Percentiles rank a stretch among this genome's conserved stretches.
These are phyloP conservation scores for Falco naumanni DNA, from an alignment of 2,797 vertebrate species.

Conservation along the genomic window DNA sequence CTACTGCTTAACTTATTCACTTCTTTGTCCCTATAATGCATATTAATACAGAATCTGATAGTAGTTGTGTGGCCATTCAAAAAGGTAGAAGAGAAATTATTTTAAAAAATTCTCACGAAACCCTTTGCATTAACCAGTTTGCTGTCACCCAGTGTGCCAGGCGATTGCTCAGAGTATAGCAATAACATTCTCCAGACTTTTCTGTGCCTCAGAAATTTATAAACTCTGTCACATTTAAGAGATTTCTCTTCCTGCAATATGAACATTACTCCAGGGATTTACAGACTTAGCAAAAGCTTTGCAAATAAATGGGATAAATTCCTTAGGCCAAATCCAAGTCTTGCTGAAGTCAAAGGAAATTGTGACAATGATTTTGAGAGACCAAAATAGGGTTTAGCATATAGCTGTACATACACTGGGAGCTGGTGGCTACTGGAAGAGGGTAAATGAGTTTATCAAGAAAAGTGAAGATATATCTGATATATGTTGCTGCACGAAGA, in stretches of 20 bases:
- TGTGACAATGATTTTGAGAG: background rate
- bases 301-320: slow-evolving; percentile 59
- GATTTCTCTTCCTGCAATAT: background rate
- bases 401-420: background rate
- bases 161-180: background rate
- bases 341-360: slow-evolving; percentile 21
- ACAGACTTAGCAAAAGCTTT: slow-evolving; percentile 41
- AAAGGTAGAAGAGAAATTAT: background rate
- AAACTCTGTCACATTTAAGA: slow-evolving; percentile 43
- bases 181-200: background rate
- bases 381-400: background rate
- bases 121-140: slow-evolving; percentile 4
- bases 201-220: slow-evolving; percentile 35
- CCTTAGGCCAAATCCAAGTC: slow-evolving; percentile 27
- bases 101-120: background rate
- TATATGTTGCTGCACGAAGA: background rate
- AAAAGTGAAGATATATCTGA: background rate
- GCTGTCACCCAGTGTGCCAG: background rate
- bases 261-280: slow-evolving; percentile 34
- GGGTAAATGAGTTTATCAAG: background rate
- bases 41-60: background rate
- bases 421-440: background rate
- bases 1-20: background rate
- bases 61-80: background rate
- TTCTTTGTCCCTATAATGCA: background rate